Percentiles rank a stretch among this genome's conserved stretches.
phyloP scores from a whole-genome alignment of 2,888 invertebrate species.

The Ligdia adustata region DNA sequence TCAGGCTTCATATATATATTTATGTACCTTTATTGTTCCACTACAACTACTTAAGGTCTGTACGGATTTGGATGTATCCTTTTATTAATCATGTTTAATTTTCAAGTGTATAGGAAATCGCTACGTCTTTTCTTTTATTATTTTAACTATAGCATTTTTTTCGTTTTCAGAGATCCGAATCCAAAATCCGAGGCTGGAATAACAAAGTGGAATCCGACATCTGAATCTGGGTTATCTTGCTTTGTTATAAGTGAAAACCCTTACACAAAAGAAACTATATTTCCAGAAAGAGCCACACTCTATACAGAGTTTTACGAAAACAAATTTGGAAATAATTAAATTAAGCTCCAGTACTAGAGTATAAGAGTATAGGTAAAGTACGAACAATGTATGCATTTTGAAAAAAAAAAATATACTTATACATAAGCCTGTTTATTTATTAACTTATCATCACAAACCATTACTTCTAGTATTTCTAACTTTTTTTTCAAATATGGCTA shows the following conservation, averaged over 20 bases:
- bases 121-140: too few relatives aligned
- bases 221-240: slow-evolving; percentile 49
- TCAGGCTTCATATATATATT: too few relatives aligned
- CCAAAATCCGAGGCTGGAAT: slow-evolving; percentile 49
- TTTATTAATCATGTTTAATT: too few relatives aligned
- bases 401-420: neutral
- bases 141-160: too few relatives aligned
- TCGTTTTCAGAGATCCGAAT: slow-evolving; percentile 67
- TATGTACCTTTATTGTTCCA: too few relatives aligned
- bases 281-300: slow-evolving; percentile 58
- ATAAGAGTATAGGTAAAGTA: too few relatives aligned
- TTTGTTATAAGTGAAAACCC: slow-evolving; percentile 62
- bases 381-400: neutral
- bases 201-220: slow-evolving; percentile 63
- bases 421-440: too few relatives aligned
- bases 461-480: neutral
- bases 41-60: too few relatives aligned
- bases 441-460: too few relatives aligned
- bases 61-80: too few relatives aligned
- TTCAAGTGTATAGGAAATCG: too few relatives aligned
- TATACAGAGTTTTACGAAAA: slow-evolving; percentile 61
- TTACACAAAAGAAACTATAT: slow-evolving; percentile 59
- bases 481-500: neutral
- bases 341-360: too few relatives aligned
- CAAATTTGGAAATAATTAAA: slow-evolving; percentile 18